Conservation (phyloP, 2,888 invertebrate genomes). For the Saturnia pavonia region DNA sequence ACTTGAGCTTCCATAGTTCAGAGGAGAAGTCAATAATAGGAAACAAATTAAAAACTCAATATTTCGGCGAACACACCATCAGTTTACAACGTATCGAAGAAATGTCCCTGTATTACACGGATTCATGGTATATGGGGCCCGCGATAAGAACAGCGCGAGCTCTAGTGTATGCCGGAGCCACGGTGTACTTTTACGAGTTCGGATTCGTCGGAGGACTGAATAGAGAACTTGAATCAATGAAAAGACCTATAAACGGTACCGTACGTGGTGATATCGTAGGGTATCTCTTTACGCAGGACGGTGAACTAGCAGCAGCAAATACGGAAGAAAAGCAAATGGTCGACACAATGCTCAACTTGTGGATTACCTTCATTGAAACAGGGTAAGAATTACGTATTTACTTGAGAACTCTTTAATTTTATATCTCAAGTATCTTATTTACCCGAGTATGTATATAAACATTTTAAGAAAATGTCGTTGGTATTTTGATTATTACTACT, state of each 20-base stretch:
- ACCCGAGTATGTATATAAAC: no score
- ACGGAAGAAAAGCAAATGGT: constrained; percentile 43
- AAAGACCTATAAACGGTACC: constrained; percentile 63
- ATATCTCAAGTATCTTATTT: no score
- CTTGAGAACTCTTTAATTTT: background rate
- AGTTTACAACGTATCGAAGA: constrained; percentile 35
- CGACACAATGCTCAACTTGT: constrained; percentile 48
- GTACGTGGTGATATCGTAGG: constrained; percentile 79
- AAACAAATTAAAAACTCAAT: constrained; percentile 45
- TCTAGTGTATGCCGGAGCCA: constrained; percentile 54
- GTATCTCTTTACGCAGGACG: constrained; percentile 70
- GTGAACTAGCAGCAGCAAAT: constrained; percentile 29
- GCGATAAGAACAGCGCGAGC: constrained; percentile 53
- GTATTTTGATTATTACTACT: background rate
- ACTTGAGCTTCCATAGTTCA: constrained; percentile 47
- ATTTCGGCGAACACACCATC: constrained; percentile 51
- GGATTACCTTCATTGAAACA: constrained; percentile 75
- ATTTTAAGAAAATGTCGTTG: background rate
- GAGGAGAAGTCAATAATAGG: constrained; percentile 38
- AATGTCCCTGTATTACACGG: constrained; percentile 55
- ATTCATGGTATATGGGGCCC: constrained; percentile 57
- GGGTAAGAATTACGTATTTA: constrained; percentile 76
- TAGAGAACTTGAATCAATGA: constrained; percentile 62
- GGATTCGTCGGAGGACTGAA: constrained; percentile 75
- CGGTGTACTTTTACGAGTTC: constrained; percentile 81